Evolutionary conservation across 2,888 invertebrate genomes (phyloP).

Genomic region (Cheilosia soror): DNA sequence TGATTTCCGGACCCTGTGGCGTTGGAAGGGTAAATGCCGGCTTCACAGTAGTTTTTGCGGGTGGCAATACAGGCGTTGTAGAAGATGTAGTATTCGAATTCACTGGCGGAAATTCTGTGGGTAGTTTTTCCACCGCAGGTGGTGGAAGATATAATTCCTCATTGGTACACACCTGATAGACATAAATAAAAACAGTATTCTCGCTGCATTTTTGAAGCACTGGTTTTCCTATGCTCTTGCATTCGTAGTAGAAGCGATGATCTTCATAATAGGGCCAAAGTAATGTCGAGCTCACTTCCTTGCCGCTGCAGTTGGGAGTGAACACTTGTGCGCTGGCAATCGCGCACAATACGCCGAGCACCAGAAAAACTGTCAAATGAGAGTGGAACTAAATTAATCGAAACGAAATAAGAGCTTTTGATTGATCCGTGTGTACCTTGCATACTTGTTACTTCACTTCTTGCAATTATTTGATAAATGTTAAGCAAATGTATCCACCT

Average conservation of each 20-base stretch:
- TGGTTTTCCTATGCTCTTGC: neutral
- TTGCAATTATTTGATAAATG: neutral
- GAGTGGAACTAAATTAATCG: neutral
- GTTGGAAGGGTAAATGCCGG: slow-evolving; percentile 6
- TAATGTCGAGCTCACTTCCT: neutral
- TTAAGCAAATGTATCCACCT: neutral
- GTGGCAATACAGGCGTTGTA: neutral
- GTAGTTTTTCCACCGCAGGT: neutral
- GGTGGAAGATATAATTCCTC: neutral
- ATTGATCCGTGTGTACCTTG: neutral
- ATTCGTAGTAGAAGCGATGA: slow-evolving; percentile 7
- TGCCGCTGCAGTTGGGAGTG: slow-evolving; percentile 11
- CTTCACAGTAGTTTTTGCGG: neutral
- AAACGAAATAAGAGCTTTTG: neutral
- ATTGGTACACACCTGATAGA: neutral
- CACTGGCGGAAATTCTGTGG: slow-evolving; percentile 14
- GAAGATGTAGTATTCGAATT: neutral
- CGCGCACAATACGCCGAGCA: neutral
- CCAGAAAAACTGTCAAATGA: neutral
- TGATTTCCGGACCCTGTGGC: slow-evolving; percentile 1
- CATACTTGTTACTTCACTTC: slow-evolving; percentile 2
- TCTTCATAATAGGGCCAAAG: slow-evolving; percentile 27
- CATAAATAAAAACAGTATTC: neutral
- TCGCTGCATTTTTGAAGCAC: neutral
- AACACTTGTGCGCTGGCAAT: neutral